These are phyloP conservation scores for Tetranychus piercei DNA, from an alignment of 2,888 invertebrate genomes.

Conservation along the genomic window DNA sequence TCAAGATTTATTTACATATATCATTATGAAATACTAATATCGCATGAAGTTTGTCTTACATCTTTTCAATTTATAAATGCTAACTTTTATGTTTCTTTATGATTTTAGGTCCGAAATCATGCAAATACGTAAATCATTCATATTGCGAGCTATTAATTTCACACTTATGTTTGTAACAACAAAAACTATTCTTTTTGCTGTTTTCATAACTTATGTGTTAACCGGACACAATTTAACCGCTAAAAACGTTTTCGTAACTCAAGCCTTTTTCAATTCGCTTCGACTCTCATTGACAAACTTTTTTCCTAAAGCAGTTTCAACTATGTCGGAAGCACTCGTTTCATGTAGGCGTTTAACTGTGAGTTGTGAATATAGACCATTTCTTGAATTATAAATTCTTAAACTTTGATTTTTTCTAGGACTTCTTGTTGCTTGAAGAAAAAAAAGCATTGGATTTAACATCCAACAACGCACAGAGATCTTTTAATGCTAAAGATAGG, in stretches of 20 bases:
- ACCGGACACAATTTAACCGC: conserved; percentile 48
- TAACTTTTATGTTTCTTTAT: background rate
- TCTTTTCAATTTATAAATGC: background rate
- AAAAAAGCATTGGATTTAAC: conserved; percentile 41
- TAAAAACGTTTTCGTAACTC: conserved; percentile 56
- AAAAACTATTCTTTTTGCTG: conserved; percentile 59
- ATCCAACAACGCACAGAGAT: background rate
- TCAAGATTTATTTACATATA: background rate
- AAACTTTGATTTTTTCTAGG: conserved; percentile 39
- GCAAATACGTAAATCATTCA: conserved; percentile 45
- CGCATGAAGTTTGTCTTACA: too few relatives aligned
- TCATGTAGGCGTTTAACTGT: conserved; percentile 48
- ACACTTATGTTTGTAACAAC: conserved; percentile 52
- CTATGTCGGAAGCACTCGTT: conserved; percentile 56
- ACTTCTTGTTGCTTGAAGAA: conserved; percentile 41
- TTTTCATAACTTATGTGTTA: conserved; percentile 51
- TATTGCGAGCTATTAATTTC: conserved; percentile 41
- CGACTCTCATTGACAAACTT: conserved; percentile 57
- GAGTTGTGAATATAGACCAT: background rate
- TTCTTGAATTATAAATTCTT: background rate
- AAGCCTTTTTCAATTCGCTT: conserved; percentile 68
- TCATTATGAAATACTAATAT: too few relatives aligned
- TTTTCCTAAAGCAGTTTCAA: conserved; percentile 63
- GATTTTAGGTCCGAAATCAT: conserved; percentile 47
- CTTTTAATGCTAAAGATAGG: background rate